A percentile compares a stretch with the other conserved stretches of the same genome.
phyloP scores from a whole-genome alignment of 2,888 invertebrate genomes.

The Brachyptera putata region DNA sequence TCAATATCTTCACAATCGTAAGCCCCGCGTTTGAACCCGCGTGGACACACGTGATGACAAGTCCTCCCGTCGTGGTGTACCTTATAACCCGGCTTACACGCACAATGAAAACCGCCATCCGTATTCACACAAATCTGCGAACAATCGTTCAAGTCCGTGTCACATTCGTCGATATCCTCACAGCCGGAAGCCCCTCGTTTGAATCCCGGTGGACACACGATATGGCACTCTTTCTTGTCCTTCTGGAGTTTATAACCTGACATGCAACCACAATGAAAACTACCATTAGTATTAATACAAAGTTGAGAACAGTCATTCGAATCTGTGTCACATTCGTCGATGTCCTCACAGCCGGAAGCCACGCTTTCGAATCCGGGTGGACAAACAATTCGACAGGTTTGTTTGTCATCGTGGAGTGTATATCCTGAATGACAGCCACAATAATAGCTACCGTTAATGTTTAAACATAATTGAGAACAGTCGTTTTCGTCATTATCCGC shows the following conservation, averaged over 20 bases:
- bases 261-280: constrained; percentile 43
- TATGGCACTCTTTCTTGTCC: constrained; percentile 34
- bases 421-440: constrained; percentile 43
- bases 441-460: constrained; percentile 38
- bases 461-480: constrained; percentile 35
- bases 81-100: constrained; percentile 49
- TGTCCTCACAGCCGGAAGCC: neutral
- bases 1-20: neutral
- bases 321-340: constrained; percentile 21
- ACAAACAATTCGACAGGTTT: constrained; percentile 29
- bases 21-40: neutral
- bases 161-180: constrained; percentile 6
- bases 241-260: constrained; percentile 39
- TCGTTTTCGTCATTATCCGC: neutral
- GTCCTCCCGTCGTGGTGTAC: constrained; percentile 41
- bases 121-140: constrained; percentile 44
- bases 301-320: constrained; percentile 31
- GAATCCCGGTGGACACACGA: constrained; percentile 6
- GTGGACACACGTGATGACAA: neutral
- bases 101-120: constrained; percentile 43
- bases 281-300: constrained; percentile 36
- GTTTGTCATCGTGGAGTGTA: constrained; percentile 36
- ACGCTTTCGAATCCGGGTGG: constrained; percentile 6
- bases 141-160: constrained; percentile 52
- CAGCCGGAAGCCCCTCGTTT: neutral